These are phyloP conservation scores for Podarcis siculus DNA, from an alignment of 2,797 vertebrate species.

Conservation along the genomic window DNA sequence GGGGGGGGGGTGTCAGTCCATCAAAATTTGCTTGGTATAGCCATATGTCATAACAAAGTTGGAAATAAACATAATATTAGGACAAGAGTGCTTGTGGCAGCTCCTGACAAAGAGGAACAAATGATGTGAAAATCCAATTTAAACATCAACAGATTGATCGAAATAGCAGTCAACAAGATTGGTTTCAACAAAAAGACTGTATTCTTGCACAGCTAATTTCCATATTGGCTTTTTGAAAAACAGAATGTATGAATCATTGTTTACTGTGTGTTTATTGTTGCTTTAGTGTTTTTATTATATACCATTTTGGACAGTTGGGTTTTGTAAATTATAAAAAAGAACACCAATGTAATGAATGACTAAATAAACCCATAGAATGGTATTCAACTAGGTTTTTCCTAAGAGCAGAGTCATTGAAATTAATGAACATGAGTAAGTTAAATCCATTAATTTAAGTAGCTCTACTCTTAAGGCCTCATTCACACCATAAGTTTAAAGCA, in stretches of 20 bases:
- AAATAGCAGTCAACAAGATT: not conserved
- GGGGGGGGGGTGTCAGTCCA: not conserved
- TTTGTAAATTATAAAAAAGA: not conserved
- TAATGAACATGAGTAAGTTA: too few relatives aligned
- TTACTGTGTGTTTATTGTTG: not conserved
- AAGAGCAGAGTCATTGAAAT: too few relatives aligned
- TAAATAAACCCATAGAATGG: not conserved
- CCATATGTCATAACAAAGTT: not conserved
- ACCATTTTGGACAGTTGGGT: not conserved
- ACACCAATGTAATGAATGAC: not conserved
- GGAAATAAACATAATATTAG: not conserved
- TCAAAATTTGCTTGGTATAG: not conserved
- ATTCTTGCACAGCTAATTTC: not conserved
- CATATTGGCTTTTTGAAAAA: not conserved
- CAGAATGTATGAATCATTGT: not conserved
- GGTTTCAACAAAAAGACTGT: not conserved
- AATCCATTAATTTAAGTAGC: too few relatives aligned
- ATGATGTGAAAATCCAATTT: constrained; percentile 9
- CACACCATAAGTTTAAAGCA: too few relatives aligned
- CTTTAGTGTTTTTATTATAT: not conserved
- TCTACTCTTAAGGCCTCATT: too few relatives aligned
- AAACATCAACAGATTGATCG: not conserved
- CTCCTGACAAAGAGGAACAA: not conserved
- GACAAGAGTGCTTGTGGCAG: not conserved
- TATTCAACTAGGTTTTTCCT: too few relatives aligned